These are phyloP conservation scores for Heliocidaris tuberculata DNA, from an alignment of 35 echinoderm and acorn worm species.

Conservation along the genomic window DNA sequence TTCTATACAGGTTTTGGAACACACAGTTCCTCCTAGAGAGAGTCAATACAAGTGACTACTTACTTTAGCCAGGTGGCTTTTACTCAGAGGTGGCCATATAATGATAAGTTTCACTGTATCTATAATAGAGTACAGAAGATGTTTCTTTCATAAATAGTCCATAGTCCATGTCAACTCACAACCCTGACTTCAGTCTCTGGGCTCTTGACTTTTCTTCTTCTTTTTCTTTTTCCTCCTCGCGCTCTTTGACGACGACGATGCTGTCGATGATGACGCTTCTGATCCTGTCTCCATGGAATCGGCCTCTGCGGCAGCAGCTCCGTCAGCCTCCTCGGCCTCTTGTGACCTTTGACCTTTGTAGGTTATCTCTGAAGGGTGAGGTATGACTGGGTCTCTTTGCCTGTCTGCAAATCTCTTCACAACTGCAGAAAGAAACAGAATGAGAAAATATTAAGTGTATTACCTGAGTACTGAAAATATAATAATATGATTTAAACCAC, in stretches of 20 bases:
- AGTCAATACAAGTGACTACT: no score
- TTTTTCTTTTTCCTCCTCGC: conserved; percentile 8
- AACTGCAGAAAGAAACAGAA: neutral
- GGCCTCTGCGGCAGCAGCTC: neutral
- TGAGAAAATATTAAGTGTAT: neutral
- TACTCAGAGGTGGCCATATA: no score
- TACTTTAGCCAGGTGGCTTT: no score
- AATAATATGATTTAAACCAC: no score
- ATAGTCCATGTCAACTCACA: neutral
- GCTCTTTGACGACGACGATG: neutral
- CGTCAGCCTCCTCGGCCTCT: neutral
- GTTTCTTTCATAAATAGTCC: neutral
- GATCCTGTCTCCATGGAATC: neutral
- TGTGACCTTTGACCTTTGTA: neutral
- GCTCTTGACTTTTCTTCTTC: conserved; percentile 35
- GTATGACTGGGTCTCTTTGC: conserved; percentile 20
- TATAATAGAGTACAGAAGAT: no score
- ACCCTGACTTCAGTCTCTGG: neutral
- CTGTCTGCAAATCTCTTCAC: conserved; percentile 2
- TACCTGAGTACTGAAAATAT: no score
- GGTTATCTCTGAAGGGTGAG: conserved; percentile 15
- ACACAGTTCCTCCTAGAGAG: no score
- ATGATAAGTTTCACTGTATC: no score
- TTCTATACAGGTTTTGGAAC: no score
- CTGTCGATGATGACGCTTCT: neutral